Evolutionary conservation across 92 coral and sea anemone species (phyloP).

Genomic region (Pocillopora grandis): DNA sequence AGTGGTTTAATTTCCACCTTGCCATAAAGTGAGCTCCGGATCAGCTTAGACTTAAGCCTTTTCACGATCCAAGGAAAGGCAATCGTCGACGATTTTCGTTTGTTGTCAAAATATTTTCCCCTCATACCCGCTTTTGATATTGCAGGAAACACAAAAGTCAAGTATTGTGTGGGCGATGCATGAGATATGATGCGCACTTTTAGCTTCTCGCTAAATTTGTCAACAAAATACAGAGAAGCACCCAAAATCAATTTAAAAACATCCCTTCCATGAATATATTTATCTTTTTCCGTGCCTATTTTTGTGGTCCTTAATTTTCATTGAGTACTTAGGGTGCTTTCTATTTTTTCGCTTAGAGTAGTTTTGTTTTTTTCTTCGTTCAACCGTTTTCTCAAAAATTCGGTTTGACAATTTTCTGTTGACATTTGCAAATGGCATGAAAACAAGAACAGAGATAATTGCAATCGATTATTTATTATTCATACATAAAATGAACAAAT

Average conservation of each 20-base stretch:
- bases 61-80: conserved; percentile 5
- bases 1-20: conserved; percentile 19
- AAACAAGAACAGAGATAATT: conserved; percentile 36
- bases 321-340: neutral
- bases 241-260: conserved; percentile 23
- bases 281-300: conserved; percentile 1
- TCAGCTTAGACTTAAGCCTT: neutral
- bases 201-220: conserved; percentile 45
- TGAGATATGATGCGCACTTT: conserved; percentile 26
- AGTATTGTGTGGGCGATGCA: conserved; percentile 42
- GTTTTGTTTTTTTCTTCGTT: neutral
- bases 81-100: conserved; percentile 3
- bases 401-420: conserved; percentile 11
- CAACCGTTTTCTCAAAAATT: neutral
- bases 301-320: neutral
- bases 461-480: conserved; percentile 38
- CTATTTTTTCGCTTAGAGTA: neutral
- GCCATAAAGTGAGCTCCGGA: conserved; percentile 8
- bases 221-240: conserved; percentile 16
- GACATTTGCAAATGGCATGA: conserved; percentile 41
- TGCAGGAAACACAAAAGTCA: conserved; percentile 35
- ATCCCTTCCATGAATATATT: conserved; percentile 17
- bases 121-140: conserved; percentile 5
- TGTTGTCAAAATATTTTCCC: conserved; percentile 14
- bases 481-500: conserved; percentile 40